These are phyloP conservation scores for Tigriopus californicus DNA, from an alignment of 2,888 invertebrate species.

Conservation along the genomic window DNA sequence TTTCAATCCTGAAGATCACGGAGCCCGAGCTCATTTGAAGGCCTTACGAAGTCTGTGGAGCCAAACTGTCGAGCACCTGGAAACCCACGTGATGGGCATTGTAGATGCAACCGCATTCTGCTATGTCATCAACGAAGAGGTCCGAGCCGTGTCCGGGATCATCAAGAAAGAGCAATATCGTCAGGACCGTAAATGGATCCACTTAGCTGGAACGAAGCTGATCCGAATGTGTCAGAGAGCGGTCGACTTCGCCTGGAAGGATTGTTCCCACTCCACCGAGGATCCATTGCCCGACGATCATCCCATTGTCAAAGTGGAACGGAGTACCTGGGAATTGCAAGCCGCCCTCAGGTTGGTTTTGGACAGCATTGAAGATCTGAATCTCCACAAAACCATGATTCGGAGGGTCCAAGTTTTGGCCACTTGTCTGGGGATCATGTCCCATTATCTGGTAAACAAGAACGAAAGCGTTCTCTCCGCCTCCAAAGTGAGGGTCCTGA, in stretches of 20 bases:
- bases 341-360: background rate
- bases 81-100: background rate
- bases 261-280: background rate
- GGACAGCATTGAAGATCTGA: background rate
- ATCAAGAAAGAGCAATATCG: background rate
- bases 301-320: background rate
- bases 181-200: background rate
- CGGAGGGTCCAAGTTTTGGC: background rate
- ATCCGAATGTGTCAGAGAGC: background rate
- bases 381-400: background rate
- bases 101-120: background rate
- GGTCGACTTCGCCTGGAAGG: conserved; percentile 1
- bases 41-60: background rate
- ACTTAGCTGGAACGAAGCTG: background rate
- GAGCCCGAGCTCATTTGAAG: background rate
- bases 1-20: background rate
- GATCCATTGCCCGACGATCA: background rate
- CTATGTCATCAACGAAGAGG: background rate
- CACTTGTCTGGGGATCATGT: background rate
- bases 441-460: background rate
- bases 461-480: background rate
- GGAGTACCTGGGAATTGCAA: background rate
- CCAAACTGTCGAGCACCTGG: background rate
- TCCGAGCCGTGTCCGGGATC: background rate
- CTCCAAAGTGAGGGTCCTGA: background rate